Evolutionary conservation across 2,888 invertebrate species (phyloP).

Genomic region (Dascillus cervinus): DNA sequence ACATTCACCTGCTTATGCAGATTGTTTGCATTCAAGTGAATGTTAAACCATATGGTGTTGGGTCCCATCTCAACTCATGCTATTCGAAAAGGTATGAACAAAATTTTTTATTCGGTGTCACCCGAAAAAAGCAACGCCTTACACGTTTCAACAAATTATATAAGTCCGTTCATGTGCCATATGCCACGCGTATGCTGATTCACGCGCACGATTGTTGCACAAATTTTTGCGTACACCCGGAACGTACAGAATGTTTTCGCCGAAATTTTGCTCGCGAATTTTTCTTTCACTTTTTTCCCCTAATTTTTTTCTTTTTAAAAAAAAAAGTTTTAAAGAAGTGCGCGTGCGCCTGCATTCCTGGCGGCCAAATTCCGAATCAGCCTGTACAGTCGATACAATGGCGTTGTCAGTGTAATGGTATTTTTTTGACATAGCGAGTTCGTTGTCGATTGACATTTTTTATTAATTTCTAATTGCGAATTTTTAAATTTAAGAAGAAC

Average conservation of each 20-base stretch:
- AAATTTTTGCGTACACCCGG: too few species aligned
- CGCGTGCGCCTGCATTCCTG: conserved; percentile 31
- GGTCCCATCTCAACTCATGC: too few species aligned
- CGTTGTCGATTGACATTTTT: background rate
- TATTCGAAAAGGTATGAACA: too few species aligned
- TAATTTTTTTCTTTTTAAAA: too few species aligned
- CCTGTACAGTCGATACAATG: conserved; percentile 41
- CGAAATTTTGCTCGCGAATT: too few species aligned
- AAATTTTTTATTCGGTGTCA: too few species aligned
- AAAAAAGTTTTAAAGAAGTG: too few species aligned
- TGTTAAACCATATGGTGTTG: conserved; percentile 30
- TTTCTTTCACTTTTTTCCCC: too few species aligned
- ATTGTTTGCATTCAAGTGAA: conserved; percentile 22
- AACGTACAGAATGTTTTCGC: too few species aligned
- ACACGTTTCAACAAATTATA: conserved; percentile 8
- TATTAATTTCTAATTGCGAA: background rate
- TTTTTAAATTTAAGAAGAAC: background rate
- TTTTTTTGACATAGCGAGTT: conserved; percentile 23
- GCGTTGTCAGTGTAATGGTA: conserved; percentile 36
- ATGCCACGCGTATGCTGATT: conserved; percentile 14
- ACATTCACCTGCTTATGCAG: conserved; percentile 36
- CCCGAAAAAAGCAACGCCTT: too few species aligned
- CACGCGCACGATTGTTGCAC: conserved; percentile 27
- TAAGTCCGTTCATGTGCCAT: conserved; percentile 9
- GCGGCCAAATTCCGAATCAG: conserved; percentile 35